phyloP scores from a whole-genome alignment of 2,113 vertebrate species.

The Motacilla tschutschensis region DNA sequence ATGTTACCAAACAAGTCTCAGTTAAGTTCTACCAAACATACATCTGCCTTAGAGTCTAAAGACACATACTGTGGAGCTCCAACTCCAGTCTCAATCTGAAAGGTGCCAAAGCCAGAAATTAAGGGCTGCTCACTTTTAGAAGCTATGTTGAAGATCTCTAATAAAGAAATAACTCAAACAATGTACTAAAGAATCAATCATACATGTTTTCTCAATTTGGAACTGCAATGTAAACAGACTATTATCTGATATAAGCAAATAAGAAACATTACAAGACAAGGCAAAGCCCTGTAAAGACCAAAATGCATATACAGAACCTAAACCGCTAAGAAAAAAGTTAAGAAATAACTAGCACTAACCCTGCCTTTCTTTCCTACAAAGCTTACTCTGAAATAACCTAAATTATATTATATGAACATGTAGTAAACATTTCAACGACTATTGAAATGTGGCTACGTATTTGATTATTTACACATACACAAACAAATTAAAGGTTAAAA shows the following conservation, averaged over 20 bases:
- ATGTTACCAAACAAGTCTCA: not conserved
- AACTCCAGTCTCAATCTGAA: not conserved
- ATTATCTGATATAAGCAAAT: not conserved
- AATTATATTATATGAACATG: not conserved
- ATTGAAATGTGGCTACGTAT: not conserved
- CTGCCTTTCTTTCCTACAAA: not conserved
- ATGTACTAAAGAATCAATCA: not conserved
- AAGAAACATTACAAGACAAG: not conserved
- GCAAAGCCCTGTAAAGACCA: not conserved
- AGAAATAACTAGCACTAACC: not conserved
- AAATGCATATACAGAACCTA: not conserved
- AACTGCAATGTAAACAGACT: not conserved
- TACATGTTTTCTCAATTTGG: not conserved
- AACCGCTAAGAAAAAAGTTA: not conserved
- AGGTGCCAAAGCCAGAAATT: not conserved
- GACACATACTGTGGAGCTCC: not conserved
- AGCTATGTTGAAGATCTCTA: not conserved
- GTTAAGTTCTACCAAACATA: not conserved
- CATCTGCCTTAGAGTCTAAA: not conserved
- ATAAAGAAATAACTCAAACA: not conserved
- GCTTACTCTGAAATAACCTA: not conserved
- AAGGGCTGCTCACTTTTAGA: not conserved
- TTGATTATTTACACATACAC: not conserved
- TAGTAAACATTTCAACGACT: not conserved
- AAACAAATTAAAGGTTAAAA: not conserved